These are phyloP conservation scores for Cylindroiulus punctatus DNA, from an alignment of 2,888 invertebrate species.

Conservation along the genomic window DNA sequence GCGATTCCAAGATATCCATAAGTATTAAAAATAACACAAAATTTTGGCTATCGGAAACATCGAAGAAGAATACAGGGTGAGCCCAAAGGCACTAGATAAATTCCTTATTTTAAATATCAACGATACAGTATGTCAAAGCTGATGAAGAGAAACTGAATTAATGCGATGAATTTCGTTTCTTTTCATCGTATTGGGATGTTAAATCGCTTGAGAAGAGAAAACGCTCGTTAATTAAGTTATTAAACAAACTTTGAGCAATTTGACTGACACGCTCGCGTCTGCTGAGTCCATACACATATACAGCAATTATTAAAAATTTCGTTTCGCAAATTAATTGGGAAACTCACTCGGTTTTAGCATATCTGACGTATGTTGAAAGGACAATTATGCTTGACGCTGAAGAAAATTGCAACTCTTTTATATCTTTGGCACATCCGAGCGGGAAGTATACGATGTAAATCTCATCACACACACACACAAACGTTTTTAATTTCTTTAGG, in stretches of 20 bases:
- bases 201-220: too few relatives aligned
- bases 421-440: neutral
- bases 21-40: too few relatives aligned
- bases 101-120: too few relatives aligned
- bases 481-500: conserved; percentile 6
- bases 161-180: too few relatives aligned
- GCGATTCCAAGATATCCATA: too few relatives aligned
- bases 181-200: too few relatives aligned
- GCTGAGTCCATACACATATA: neutral
- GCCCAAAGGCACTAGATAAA: too few relatives aligned
- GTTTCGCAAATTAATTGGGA: neutral
- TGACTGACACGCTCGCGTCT: neutral
- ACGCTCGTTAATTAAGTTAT: neutral
- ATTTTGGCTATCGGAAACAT: too few relatives aligned
- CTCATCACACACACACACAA: neutral
- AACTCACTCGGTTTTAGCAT: neutral
- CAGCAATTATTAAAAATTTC: neutral
- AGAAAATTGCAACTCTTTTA: neutral
- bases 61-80: too few relatives aligned
- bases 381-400: neutral
- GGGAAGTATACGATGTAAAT: neutral
- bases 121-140: too few relatives aligned
- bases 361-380: conserved; percentile 17
- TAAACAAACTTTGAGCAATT: neutral
- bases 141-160: too few relatives aligned